Conservation (phyloP, 2,113 vertebrate genomes). For the Uria aalge region DNA sequence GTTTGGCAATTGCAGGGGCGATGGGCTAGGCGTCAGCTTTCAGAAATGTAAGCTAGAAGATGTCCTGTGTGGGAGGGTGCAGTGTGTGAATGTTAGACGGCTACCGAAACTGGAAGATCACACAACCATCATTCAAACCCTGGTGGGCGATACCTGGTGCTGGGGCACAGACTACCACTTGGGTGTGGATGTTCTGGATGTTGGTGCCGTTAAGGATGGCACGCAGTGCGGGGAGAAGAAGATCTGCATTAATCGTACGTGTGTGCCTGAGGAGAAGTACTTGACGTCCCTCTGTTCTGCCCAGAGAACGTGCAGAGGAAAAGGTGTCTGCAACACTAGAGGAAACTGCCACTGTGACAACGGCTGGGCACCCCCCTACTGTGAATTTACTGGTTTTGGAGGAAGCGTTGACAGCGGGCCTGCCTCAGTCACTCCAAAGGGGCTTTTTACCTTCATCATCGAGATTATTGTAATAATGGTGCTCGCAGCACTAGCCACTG, state of each 20-base stretch:
- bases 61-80: constrained; percentile 45
- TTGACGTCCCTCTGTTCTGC: not conserved
- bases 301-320: not conserved
- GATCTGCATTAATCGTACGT: not conserved
- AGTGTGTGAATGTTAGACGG: not conserved
- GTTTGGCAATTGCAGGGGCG: constrained; percentile 60
- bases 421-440: not conserved
- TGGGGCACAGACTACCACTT: constrained; percentile 11
- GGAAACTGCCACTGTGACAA: constrained; percentile 79
- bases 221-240: not conserved
- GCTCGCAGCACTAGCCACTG: not conserved
- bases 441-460: not conserved
- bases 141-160: not conserved
- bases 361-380: constrained; percentile 80
- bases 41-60: not conserved
- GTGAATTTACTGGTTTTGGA: constrained; percentile 69
- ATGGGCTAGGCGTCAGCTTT: not conserved
- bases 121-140: not conserved
- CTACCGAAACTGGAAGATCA: not conserved
- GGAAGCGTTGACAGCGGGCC: constrained; percentile 85
- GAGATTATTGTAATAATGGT: not conserved
- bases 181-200: accelerated
- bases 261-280: not conserved
- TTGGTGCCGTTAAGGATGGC: not conserved
- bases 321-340: constrained; percentile 74